These are phyloP conservation scores for Paelopatides confundens DNA, from an alignment of 53 echinoderm and acorn worm genomes.

Conservation along the genomic window DNA sequence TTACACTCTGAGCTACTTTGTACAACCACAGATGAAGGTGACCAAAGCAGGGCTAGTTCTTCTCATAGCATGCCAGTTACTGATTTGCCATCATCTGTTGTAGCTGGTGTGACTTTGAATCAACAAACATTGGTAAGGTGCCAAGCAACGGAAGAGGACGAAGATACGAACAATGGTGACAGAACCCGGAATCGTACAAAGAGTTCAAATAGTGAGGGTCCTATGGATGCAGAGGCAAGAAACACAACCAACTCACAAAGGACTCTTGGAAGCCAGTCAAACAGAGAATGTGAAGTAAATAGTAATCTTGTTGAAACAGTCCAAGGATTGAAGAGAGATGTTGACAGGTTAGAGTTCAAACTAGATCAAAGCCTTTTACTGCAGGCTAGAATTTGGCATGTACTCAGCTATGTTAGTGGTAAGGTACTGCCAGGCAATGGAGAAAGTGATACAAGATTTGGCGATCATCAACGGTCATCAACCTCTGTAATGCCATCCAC, in stretches of 20 bases:
- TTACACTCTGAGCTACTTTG: background rate
- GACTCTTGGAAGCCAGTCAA: too few species aligned
- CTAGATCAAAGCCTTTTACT: background rate
- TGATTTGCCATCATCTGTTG: background rate
- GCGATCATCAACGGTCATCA: background rate
- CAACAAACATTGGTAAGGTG: background rate
- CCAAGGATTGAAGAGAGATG: background rate
- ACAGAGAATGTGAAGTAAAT: background rate
- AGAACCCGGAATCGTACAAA: background rate
- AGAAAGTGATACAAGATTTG: background rate
- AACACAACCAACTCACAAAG: too few species aligned
- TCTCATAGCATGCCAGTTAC: background rate
- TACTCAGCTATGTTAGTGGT: conserved; percentile 2
- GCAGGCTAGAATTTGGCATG: conserved; percentile 35
- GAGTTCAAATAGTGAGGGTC: background rate
- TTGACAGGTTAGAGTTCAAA: background rate
- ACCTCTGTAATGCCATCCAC: background rate
- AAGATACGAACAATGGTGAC: background rate
- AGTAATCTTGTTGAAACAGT: background rate
- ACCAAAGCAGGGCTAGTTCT: background rate
- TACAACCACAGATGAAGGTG: background rate
- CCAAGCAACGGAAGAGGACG: background rate
- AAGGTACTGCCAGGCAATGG: background rate
- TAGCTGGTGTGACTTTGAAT: background rate
- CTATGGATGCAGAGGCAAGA: background rate